Evolutionary conservation across 2,888 invertebrate species (phyloP).

Genomic region (Orthosia cruda): DNA sequence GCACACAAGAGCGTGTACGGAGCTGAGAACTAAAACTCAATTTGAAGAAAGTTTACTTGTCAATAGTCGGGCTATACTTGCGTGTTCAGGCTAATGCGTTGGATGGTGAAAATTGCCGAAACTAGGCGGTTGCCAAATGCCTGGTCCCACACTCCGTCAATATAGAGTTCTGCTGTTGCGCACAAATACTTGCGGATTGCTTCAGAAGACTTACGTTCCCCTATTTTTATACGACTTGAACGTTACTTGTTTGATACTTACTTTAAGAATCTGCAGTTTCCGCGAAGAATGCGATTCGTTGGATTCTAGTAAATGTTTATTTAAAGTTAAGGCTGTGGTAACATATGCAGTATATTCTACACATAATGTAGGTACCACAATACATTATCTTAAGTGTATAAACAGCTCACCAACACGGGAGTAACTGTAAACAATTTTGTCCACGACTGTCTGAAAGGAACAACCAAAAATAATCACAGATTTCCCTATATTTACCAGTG

Average conservation of each 20-base stretch:
- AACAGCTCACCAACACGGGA: not conserved
- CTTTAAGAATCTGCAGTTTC: no score
- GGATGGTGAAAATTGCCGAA: slow-evolving; percentile 12
- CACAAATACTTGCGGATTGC: not conserved
- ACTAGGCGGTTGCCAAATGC: slow-evolving; percentile 21
- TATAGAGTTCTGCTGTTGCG: slow-evolving; percentile 1
- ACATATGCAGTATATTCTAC: not conserved
- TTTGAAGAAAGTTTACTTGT: slow-evolving; percentile 61
- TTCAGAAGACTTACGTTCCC: not conserved
- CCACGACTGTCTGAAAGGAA: not conserved
- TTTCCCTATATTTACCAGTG: not conserved
- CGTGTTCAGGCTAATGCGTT: slow-evolving; percentile 31
- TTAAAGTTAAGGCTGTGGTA: not conserved
- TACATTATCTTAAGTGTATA: not conserved
- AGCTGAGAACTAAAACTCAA: slow-evolving; percentile 53
- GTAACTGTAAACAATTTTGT: slow-evolving; percentile 1
- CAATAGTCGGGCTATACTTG: slow-evolving; percentile 49
- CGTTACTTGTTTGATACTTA: no score
- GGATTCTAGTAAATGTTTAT: not conserved
- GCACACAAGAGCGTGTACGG: slow-evolving; percentile 35
- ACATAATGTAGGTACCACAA: not conserved
- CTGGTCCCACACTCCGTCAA: not conserved
- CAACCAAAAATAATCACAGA: not conserved
- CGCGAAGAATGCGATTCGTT: slow-evolving; percentile 1
- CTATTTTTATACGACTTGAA: slow-evolving; percentile 8